Conservation (phyloP, 2,888 invertebrate species). For the Microplitis manilae region DNA sequence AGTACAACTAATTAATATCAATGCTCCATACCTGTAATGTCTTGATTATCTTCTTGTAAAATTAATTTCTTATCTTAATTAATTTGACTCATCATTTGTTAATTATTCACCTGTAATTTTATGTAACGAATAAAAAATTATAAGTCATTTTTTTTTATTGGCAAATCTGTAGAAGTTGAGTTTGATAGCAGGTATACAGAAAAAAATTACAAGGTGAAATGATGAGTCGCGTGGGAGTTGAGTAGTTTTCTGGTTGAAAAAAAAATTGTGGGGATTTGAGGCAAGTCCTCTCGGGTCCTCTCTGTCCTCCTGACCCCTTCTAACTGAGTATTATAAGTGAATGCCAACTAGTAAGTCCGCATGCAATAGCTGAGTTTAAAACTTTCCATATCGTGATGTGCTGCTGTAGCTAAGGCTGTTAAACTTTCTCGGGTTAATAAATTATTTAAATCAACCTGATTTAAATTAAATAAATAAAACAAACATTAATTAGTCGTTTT, state of each 20-base stretch:
- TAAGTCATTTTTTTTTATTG: not conserved
- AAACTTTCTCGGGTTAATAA: not conserved
- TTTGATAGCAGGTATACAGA: not conserved
- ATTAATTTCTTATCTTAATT: not conserved
- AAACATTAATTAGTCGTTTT: not conserved
- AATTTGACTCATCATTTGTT: not conserved
- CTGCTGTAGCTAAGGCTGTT: not conserved
- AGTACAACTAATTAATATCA: not conserved
- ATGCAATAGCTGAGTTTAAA: slow-evolving; percentile 4
- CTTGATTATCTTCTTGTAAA: not conserved
- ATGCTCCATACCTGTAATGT: not conserved
- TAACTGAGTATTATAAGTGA: not conserved
- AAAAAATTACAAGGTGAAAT: not conserved
- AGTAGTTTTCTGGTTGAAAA: not conserved
- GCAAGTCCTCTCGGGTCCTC: not conserved
- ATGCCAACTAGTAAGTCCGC: slow-evolving; percentile 10
- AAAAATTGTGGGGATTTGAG: not conserved
- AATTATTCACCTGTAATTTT: not conserved
- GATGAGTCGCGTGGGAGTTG: not conserved
- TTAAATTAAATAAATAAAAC: not conserved
- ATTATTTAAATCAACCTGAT: not conserved
- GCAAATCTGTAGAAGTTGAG: not conserved
- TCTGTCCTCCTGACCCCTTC: not conserved
- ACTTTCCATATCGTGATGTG: slow-evolving; percentile 24
- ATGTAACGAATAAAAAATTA: not conserved